Evolutionary conservation across 2,797 vertebrate genomes (phyloP), one percentile per base, ranked within the genome.

Genomic region (Enteromius anoplus): DNA sequence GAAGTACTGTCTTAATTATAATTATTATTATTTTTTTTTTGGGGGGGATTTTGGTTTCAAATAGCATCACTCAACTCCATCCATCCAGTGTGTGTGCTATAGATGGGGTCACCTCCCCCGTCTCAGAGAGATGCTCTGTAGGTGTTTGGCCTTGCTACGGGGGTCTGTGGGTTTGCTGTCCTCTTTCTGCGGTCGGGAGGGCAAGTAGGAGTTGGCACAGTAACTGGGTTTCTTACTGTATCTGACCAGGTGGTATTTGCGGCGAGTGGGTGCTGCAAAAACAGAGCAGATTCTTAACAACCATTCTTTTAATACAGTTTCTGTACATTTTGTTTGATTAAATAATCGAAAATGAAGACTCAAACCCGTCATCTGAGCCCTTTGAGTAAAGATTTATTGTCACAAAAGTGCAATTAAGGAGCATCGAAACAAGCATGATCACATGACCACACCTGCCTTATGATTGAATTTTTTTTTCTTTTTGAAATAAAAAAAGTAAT

Each of bases 71-170:
- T 49, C 26, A 32, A 12, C 70, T 51, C 19, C 70, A 29, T 49
- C 23, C 42, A 29, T 19, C 17, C 21, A 26, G 55, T 26, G 37
- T 17, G 40, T 7, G 37, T 26, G 58, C 66, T 78, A 10, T 29
- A 8, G 70, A 23, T 75, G 60, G 32, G 29, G 69, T 93, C 90
- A 97, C 91, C 94, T 96, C 64, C 93, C 93, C 89, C 95, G 95
- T 9, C 93, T 94, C 75, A 96, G 92, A 21, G 96, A 97, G 91
- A 98, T 97, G 83, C 90, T 87, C 86, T 97, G 96, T 62, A 98
- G 95, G 88, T 94, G 96, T 80, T 94, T 95, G 92, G 96, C 95
- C 89, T 93, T 97, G 87, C 92, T 93, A 32, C 97, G 94, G 82
- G 96, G 94, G 47, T 98, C 97, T 60, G 95, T 90, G 73, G 95